These are phyloP conservation scores for Neotragus pygmaeus DNA, from an alignment of 2,113 vertebrate genomes.

Conservation along the genomic window DNA sequence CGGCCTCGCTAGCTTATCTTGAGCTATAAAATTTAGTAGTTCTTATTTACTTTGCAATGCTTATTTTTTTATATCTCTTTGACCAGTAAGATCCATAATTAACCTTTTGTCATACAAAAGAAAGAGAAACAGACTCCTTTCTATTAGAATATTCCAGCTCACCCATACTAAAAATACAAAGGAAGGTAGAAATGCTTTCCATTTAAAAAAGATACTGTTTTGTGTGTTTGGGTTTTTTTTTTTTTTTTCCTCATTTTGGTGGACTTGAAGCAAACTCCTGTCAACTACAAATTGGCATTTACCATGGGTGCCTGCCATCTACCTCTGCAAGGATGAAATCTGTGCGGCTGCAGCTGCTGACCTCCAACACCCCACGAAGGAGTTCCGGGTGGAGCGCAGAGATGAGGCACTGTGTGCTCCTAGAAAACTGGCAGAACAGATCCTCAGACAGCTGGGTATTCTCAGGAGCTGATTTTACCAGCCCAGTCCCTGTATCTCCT, in stretches of 20 bases:
- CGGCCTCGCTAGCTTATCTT: not conserved
- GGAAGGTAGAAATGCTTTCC: not conserved
- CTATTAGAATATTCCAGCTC: not conserved
- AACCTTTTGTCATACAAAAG: not conserved
- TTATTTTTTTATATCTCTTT: not conserved
- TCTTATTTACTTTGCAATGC: not conserved
- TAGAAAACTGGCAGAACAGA: not conserved
- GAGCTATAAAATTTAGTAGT: not conserved
- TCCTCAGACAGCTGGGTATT: not conserved
- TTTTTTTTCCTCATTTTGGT: not conserved
- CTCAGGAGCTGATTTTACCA: not conserved
- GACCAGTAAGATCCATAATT: not conserved
- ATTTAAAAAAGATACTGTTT: not conserved
- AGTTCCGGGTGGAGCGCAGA: not conserved
- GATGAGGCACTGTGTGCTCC: not conserved
- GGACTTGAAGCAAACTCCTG: not conserved
- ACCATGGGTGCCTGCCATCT: not conserved
- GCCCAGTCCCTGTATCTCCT: not conserved
- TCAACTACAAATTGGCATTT: not conserved
- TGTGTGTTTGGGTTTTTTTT: accelerated
- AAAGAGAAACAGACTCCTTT: not conserved
- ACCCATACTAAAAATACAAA: not conserved
- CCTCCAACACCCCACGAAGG: not conserved
- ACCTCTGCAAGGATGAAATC: not conserved
- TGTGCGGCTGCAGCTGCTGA: not conserved